Evolutionary conservation across 2,888 invertebrate species (phyloP).

Genomic region (Perizoma affinitatum): DNA sequence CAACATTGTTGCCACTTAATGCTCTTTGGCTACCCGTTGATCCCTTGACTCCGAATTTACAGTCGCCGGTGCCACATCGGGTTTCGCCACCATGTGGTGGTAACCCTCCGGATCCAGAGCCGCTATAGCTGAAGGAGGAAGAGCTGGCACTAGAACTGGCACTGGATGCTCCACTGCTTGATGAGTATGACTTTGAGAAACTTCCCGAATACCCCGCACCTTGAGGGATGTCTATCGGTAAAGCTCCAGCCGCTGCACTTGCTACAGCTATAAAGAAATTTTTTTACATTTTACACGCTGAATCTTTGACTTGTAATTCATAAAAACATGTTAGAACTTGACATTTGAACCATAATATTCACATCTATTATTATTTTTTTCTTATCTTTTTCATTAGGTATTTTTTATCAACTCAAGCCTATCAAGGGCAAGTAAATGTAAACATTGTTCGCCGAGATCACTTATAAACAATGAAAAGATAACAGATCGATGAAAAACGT

Average conservation of each 20-base stretch:
- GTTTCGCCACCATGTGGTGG: constrained; percentile 34
- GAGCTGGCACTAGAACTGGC: constrained; percentile 72
- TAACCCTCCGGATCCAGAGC: constrained; percentile 47
- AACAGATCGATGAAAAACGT: constrained; percentile 11
- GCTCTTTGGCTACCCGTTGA: constrained; percentile 32
- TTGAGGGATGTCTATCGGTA: constrained; percentile 56
- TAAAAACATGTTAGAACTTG: neutral
- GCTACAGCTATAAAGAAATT: constrained; percentile 56
- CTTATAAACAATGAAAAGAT: constrained; percentile 20
- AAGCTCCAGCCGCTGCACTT: constrained; percentile 55
- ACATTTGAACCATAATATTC: neutral
- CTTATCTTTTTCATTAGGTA: constrained; percentile 1
- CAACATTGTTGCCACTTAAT: constrained; percentile 41
- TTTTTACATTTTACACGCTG: neutral
- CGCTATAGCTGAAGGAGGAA: constrained; percentile 60
- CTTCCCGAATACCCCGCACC: constrained; percentile 72
- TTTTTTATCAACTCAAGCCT: constrained; percentile 3
- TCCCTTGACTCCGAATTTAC: constrained; percentile 40
- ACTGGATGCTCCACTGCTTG: constrained; percentile 72
- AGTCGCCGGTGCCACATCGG: constrained; percentile 43
- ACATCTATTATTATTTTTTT: constrained; percentile 1
- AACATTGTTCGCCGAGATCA: constrained; percentile 9
- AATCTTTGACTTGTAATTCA: neutral
- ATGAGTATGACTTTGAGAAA: constrained; percentile 71
- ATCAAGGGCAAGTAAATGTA: constrained; percentile 26